A percentile compares a stretch with the other conserved stretches of the same genome.
Conservation (phyloP, 2,113 vertebrate species). For the Pica pica region DNA sequence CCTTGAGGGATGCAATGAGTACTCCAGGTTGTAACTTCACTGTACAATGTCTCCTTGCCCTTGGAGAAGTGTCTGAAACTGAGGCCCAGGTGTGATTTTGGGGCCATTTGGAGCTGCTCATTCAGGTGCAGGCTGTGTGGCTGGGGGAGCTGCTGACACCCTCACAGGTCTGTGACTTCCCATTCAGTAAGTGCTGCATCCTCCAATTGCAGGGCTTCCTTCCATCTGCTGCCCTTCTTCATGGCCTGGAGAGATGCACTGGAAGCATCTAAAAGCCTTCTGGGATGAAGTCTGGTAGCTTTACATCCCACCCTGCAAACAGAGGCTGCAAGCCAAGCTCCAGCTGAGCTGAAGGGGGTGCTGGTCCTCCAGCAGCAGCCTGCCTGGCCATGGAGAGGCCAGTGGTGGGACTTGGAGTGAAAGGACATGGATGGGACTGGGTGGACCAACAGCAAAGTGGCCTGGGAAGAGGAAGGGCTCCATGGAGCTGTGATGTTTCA, state of each 20-base stretch:
- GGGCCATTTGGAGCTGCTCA: background rate
- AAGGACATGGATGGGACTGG: background rate
- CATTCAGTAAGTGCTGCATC: too few relatives aligned
- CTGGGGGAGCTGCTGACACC: background rate
- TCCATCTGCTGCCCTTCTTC: accelerated
- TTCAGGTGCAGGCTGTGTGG: background rate
- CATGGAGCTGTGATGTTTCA: accelerated
- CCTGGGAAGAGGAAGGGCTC: background rate
- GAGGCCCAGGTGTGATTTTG: background rate
- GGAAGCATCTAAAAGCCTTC: background rate
- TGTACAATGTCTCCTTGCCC: accelerated
- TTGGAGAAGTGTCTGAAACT: background rate
- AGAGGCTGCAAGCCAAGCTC: background rate
- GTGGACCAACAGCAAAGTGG: background rate
- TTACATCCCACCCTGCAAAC: background rate
- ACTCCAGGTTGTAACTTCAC: background rate
- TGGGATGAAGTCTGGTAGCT: background rate
- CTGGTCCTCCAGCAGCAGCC: background rate
- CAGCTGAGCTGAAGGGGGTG: background rate
- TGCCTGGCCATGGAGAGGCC: accelerated
- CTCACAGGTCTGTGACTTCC: background rate
- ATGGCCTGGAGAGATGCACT: background rate
- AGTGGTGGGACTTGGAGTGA: background rate
- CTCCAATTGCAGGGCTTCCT: accelerated
- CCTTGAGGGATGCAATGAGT: background rate